These are phyloP conservation scores for Chitala chitala DNA, from an alignment of 2,113 vertebrate species.

Conservation along the genomic window DNA sequence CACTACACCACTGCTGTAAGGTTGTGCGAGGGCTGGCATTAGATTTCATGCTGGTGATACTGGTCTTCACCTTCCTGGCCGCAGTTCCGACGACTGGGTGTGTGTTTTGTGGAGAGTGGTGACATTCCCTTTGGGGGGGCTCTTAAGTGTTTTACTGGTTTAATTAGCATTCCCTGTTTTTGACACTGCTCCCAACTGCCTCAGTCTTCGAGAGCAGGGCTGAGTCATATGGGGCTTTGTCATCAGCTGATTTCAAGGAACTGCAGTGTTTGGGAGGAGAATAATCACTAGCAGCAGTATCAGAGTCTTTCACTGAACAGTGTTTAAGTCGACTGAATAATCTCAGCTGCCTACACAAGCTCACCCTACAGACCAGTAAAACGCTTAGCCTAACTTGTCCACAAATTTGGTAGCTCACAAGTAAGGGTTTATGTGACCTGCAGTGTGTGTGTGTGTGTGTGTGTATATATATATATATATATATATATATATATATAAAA, in stretches of 20 bases:
- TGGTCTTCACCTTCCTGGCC: background rate
- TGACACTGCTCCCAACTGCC: background rate
- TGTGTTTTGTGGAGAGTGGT: background rate
- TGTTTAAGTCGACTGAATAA: background rate
- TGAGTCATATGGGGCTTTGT: conserved; percentile 4
- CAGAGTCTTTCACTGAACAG: background rate
- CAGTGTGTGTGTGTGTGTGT: too few relatives aligned
- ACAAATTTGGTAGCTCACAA: background rate
- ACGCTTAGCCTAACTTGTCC: background rate
- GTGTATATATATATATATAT: too few relatives aligned
- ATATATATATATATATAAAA: too few relatives aligned
- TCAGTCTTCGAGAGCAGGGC: background rate
- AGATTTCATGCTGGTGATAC: background rate
- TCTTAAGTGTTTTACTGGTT: background rate
- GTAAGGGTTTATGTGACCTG: background rate
- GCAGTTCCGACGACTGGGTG: background rate
- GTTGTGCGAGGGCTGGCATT: background rate
- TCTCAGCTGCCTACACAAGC: background rate
- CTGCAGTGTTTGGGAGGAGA: background rate
- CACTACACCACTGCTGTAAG: too few relatives aligned
- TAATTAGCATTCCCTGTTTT: background rate
- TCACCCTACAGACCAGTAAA: background rate
- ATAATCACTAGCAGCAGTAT: background rate
- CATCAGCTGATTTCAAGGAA: conserved; percentile 1
- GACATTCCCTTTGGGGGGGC: background rate